Evolutionary conservation across 2,888 invertebrate genomes (phyloP).

Genomic region (Lumbricus terrestris): DNA sequence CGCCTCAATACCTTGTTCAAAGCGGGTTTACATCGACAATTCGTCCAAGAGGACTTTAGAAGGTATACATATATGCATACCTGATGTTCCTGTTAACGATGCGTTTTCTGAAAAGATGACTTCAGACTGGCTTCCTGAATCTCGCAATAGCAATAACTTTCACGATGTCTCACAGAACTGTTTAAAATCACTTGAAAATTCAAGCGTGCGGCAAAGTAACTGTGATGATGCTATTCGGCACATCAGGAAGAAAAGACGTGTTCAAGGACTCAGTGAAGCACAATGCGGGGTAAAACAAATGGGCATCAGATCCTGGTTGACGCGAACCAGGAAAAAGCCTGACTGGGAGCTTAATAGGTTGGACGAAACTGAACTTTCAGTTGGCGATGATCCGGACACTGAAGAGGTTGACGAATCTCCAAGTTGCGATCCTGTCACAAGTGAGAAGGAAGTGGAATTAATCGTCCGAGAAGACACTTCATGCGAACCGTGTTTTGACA

Average conservation of each 20-base stretch:
- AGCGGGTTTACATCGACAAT: background rate
- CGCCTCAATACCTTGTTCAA: background rate
- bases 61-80: no score
- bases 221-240: no score
- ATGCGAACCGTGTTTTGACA: background rate
- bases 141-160: background rate
- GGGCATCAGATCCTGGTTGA: background rate
- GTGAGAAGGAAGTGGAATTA: background rate
- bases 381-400: background rate
- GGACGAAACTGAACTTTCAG: background rate
- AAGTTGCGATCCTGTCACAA: background rate
- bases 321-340: background rate
- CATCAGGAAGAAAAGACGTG: background rate
- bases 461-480: background rate
- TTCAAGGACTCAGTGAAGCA: background rate
- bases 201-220: background rate
- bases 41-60: background rate
- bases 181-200: background rate
- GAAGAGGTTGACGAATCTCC: background rate
- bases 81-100: background rate
- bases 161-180: background rate
- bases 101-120: background rate
- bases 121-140: background rate
- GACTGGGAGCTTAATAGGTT: background rate
- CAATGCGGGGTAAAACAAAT: background rate